Percentiles rank a stretch among this genome's conserved stretches.
These are phyloP conservation scores for Procambarus virginalis DNA, from an alignment of 1,140 invertebrate genomes.

Conservation along the genomic window DNA sequence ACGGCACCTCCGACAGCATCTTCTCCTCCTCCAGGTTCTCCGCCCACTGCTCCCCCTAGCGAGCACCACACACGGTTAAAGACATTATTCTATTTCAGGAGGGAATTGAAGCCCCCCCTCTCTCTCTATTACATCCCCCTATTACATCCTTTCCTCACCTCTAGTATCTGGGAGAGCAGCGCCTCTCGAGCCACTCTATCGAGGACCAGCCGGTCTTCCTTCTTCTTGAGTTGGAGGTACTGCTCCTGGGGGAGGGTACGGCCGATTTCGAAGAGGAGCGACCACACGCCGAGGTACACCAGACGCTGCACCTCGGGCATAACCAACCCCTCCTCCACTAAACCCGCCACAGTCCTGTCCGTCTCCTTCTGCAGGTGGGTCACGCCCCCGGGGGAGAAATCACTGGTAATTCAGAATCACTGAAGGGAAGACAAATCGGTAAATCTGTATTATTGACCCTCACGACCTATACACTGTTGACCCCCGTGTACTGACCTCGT, in stretches of 20 bases:
- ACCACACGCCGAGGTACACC: slow-evolving; percentile 52
- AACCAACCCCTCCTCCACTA: slow-evolving; percentile 48
- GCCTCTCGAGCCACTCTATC: slow-evolving; percentile 30
- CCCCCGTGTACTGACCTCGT: slow-evolving; percentile 22
- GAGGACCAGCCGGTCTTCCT: slow-evolving; percentile 24
- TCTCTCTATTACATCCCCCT: too few species aligned
- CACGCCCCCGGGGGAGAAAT: not conserved
- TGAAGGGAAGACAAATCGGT: too few species aligned
- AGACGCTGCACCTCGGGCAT: slow-evolving; percentile 48
- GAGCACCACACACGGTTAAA: not conserved
- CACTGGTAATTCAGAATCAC: not conserved
- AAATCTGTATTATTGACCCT: too few species aligned
- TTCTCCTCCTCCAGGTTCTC: slow-evolving; percentile 37
- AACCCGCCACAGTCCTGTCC: not conserved
- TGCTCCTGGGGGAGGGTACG: slow-evolving; percentile 37
- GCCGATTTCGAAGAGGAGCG: slow-evolving; percentile 41
- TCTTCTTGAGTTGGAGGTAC: slow-evolving; percentile 44
- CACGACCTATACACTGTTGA: not conserved
- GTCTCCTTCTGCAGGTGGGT: not conserved
- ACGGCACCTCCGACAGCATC: slow-evolving; percentile 44
- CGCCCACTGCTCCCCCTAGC: slow-evolving; percentile 45
- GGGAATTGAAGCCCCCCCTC: too few species aligned
- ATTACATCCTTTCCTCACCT: slow-evolving; percentile 4
- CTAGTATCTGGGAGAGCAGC: slow-evolving; percentile 29
- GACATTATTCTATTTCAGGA: too few species aligned